Conservation (phyloP, 2,888 invertebrate species). For the Pristionchus maxplancki region DNA sequence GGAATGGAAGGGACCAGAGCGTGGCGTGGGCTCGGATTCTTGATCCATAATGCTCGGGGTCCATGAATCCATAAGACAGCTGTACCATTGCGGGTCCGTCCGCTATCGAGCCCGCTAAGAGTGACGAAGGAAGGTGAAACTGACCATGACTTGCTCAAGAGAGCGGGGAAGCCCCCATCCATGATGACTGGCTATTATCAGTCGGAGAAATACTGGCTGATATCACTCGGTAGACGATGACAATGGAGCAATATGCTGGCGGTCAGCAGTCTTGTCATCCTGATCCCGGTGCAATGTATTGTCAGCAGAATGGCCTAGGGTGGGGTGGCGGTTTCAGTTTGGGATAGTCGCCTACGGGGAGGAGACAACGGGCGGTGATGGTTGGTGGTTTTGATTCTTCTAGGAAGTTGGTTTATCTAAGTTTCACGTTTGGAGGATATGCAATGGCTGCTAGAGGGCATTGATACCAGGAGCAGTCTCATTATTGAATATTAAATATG, state of each 20-base stretch:
- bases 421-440: no score
- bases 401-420: neutral
- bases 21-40: no score
- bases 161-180: neutral
- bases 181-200: neutral
- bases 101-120: no score
- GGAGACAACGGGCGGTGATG: neutral
- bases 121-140: neutral
- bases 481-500: no score
- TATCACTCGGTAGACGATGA: neutral
- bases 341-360: neutral
- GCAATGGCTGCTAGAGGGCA: no score
- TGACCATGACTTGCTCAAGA: neutral
- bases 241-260: neutral
- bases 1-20: no score
- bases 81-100: no score
- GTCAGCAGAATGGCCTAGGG: neutral
- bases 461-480: no score
- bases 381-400: neutral
- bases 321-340: neutral
- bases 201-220: neutral
- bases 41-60: no score
- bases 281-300: neutral
- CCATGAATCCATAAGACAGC: no score
- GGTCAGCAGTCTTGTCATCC: neutral